These are phyloP conservation scores for Leptothorax acervorum DNA, from an alignment of 2,888 invertebrate species.

Conservation along the genomic window DNA sequence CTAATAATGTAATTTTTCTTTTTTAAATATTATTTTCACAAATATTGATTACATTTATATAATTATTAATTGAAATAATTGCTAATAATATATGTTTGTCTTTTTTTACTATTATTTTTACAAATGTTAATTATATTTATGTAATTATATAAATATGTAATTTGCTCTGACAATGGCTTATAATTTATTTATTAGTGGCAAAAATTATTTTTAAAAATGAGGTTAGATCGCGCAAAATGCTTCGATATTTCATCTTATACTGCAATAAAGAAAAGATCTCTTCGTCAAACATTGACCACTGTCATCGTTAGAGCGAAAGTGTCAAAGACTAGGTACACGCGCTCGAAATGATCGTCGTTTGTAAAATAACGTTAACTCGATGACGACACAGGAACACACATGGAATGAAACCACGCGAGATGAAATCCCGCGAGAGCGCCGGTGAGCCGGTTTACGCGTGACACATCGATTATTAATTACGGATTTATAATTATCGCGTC, in stretches of 20 bases:
- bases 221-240: not conserved
- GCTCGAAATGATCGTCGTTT: not conserved
- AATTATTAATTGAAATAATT: not conserved
- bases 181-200: not conserved
- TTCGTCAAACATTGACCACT: not conserved
- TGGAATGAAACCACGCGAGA: not conserved
- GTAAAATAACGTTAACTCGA: not conserved
- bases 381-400: not conserved
- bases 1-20: not conserved
- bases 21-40: not conserved
- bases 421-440: not conserved
- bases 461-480: constrained; percentile 48
- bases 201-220: not conserved
- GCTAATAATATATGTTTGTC: not conserved
- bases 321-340: not conserved
- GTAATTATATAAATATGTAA: not conserved
- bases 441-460: not conserved
- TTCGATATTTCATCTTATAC: not conserved
- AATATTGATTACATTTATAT: not conserved
- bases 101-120: not conserved
- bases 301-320: not conserved
- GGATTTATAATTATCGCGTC: constrained; percentile 47
- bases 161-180: not conserved
- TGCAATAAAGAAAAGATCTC: not conserved
- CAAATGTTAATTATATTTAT: not conserved